A percentile compares a stretch with the other conserved stretches of the same genome.
These are phyloP conservation scores for Lagopus leucura DNA, from an alignment of 2,113 vertebrate species.

Conservation along the genomic window DNA sequence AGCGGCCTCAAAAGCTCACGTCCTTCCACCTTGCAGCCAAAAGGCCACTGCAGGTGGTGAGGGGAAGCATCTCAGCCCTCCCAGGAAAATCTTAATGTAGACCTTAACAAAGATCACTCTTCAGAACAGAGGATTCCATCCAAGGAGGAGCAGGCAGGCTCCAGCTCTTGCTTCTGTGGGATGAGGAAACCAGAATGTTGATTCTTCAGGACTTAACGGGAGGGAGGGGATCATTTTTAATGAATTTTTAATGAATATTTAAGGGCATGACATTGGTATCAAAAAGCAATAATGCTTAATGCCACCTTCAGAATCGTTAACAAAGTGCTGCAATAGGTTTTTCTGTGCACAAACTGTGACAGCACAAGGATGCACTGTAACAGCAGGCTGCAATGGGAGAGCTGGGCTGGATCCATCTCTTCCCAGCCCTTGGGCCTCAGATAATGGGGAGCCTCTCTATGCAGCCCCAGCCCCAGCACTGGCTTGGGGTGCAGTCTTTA, in stretches of 20 bases:
- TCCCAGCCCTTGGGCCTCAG: neutral
- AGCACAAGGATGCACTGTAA: neutral
- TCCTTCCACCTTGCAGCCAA: neutral
- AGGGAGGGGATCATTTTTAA: slow-evolving; percentile 13
- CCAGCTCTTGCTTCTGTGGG: neutral
- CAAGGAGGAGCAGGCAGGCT: neutral
- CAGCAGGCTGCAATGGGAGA: fast-evolving
- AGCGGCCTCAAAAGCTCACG: neutral
- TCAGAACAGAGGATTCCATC: neutral
- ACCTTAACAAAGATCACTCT: neutral
- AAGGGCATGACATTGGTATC: slow-evolving; percentile 60
- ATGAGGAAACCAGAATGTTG: neutral
- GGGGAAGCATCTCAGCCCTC: neutral
- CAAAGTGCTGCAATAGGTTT: slow-evolving; percentile 56
- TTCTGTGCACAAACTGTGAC: slow-evolving; percentile 44
- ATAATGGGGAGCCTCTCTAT: neutral
- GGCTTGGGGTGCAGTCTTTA: neutral
- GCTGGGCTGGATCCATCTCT: fast-evolving
- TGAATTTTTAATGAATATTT: slow-evolving; percentile 58
- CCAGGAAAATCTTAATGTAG: neutral
- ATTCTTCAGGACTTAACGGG: neutral
- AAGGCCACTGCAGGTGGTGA: fast-evolving
- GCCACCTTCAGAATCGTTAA: slow-evolving; percentile 59
- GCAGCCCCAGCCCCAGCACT: neutral
- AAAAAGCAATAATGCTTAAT: slow-evolving; percentile 61